Evolutionary conservation across 2,888 invertebrate species (phyloP).

Genomic region (Osedax frankpressi): DNA sequence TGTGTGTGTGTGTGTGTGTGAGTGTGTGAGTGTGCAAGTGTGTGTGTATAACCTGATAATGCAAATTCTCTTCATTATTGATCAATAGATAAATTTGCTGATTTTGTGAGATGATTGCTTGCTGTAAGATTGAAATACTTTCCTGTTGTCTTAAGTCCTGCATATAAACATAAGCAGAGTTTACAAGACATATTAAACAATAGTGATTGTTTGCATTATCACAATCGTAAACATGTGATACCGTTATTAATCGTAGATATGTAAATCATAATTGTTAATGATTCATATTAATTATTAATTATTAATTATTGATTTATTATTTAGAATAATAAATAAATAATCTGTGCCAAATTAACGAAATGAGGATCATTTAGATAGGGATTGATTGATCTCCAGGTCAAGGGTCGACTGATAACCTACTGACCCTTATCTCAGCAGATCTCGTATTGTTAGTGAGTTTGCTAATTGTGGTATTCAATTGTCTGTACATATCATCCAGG

Average conservation of each 20-base stretch:
- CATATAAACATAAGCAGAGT: background rate
- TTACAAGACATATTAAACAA: background rate
- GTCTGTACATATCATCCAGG: conserved; percentile 78
- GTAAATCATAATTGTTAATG: no score
- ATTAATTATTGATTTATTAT: no score
- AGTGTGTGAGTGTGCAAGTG: no score
- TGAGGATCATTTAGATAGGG: no score
- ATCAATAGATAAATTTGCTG: background rate
- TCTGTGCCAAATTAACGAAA: no score
- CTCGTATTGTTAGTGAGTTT: conserved; percentile 47
- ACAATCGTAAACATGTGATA: no score
- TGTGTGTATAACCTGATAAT: background rate
- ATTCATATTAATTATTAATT: no score
- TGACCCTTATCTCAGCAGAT: conserved; percentile 26
- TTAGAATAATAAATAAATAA: no score
- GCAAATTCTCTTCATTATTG: background rate
- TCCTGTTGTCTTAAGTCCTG: background rate
- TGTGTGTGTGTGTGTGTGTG: no score
- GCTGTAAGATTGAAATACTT: background rate
- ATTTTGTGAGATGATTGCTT: background rate
- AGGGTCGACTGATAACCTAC: background rate
- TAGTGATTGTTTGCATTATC: no score
- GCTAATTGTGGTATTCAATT: conserved; percentile 64
- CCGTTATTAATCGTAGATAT: no score
- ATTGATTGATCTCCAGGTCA: background rate